Conservation (phyloP, 1,140 invertebrate species). For the Sycophaga agraensis region DNA sequence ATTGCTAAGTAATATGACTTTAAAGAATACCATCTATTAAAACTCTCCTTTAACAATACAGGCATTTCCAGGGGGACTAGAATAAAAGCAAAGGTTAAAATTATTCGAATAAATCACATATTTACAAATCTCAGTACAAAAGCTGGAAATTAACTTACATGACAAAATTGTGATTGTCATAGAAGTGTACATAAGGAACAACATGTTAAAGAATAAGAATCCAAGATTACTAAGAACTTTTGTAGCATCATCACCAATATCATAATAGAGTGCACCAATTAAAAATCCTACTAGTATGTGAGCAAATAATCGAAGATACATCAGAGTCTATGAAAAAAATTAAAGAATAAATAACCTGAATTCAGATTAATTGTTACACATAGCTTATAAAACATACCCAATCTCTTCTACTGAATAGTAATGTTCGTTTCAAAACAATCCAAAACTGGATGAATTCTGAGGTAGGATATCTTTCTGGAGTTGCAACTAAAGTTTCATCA, state of each 20-base stretch:
- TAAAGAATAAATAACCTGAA: background rate
- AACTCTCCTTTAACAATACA: conserved; percentile 91
- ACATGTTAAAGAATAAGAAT: conserved; percentile 96
- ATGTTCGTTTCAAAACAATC: conserved; percentile 75
- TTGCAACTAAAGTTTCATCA: conserved; percentile 59
- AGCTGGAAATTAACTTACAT: conserved; percentile 62
- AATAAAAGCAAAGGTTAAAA: conserved; percentile 28
- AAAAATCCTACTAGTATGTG: conserved; percentile 89
- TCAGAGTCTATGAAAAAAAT: conserved; percentile 73
- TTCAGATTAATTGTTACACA: background rate
- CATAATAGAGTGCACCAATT: conserved; percentile 89
- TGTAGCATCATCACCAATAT: conserved; percentile 90
- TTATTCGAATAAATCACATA: background rate
- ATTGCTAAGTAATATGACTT: conserved; percentile 95
- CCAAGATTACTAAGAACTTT: conserved; percentile 95
- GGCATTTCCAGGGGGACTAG: conserved; percentile 93
- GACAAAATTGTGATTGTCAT: conserved; percentile 98
- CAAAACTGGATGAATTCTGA: conserved; percentile 78
- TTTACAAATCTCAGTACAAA: background rate
- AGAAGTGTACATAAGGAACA: conserved; percentile 97
- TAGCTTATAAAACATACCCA: conserved; percentile 63
- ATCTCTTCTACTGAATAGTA: conserved; percentile 79
- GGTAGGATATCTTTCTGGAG: conserved; percentile 73
- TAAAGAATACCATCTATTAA: conserved; percentile 97
- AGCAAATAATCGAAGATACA: conserved; percentile 89